Conservation (phyloP, 2,888 invertebrate species). For the Rhamphomyia laevipes region DNA sequence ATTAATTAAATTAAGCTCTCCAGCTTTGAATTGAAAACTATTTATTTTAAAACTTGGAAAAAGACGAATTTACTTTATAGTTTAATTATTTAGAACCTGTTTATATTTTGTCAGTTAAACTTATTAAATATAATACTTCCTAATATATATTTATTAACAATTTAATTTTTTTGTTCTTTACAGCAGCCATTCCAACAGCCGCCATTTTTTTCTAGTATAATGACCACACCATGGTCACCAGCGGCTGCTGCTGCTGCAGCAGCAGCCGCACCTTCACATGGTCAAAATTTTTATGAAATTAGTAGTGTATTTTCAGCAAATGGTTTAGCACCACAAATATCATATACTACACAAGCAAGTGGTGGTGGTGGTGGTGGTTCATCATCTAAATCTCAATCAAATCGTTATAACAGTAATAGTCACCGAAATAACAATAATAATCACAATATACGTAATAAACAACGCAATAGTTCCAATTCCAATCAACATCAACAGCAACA, state of each 20-base stretch:
- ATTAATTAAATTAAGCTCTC: too few species aligned
- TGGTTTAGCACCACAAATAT: slow-evolving; percentile 54
- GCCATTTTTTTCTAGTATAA: slow-evolving; percentile 50
- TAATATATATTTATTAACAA: neutral
- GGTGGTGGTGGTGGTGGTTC: slow-evolving; percentile 19
- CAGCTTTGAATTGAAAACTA: too few species aligned
- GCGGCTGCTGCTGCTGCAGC: slow-evolving; percentile 35
- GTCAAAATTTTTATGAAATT: slow-evolving; percentile 51
- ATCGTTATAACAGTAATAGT: slow-evolving; percentile 26
- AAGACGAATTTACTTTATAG: too few species aligned
- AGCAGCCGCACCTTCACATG: slow-evolving; percentile 35
- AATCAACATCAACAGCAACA: slow-evolving; percentile 18
- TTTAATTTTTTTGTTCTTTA: slow-evolving; percentile 16
- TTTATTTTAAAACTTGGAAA: too few species aligned
- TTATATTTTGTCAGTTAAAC: too few species aligned
- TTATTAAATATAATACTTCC: neutral
- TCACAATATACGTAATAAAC: slow-evolving; percentile 28
- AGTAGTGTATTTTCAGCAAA: slow-evolving; percentile 60
- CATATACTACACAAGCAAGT: slow-evolving; percentile 26
- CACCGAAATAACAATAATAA: slow-evolving; percentile 29
- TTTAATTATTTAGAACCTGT: too few species aligned
- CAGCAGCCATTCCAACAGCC: slow-evolving; percentile 48
- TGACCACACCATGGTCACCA: slow-evolving; percentile 40
- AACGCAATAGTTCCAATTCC: slow-evolving; percentile 22
- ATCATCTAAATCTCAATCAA: slow-evolving; percentile 14